Evolutionary conservation across 2,113 vertebrate genomes (phyloP).

Genomic region (Sigmodon hispidus): DNA sequence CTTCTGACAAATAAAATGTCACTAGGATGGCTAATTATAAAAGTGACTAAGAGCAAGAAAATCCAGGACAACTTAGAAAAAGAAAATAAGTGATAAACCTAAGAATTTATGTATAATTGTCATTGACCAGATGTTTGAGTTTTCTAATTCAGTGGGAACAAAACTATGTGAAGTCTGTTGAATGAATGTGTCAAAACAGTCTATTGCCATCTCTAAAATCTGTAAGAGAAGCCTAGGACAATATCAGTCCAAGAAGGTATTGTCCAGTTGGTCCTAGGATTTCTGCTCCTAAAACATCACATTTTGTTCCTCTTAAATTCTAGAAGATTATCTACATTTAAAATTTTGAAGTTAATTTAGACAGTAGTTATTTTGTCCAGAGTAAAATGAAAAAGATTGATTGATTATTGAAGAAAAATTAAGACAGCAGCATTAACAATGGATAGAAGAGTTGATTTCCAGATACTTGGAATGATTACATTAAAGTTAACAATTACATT

Average conservation of each 20-base stretch:
- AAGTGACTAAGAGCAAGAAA: not conserved
- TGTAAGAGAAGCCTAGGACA: not conserved
- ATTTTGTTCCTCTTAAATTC: not conserved
- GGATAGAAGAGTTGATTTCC: not conserved
- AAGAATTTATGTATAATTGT: not conserved
- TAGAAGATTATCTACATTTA: not conserved
- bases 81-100: not conserved
- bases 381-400: not conserved
- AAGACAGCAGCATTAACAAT: not conserved
- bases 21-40: not conserved
- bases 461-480: not conserved
- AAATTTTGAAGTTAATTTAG: not conserved
- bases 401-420: not conserved
- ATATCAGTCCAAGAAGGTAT: fast-evolving
- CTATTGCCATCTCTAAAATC: not conserved
- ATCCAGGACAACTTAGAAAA: not conserved
- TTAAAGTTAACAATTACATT: not conserved
- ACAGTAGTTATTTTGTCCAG: not conserved
- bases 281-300: not conserved
- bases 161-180: not conserved
- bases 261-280: not conserved
- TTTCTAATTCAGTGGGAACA: not conserved
- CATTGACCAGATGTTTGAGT: not conserved
- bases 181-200: not conserved
- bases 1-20: not conserved